Percentiles rank a stretch among this genome's conserved stretches.
These are phyloP conservation scores for Paramormyrops hopkinsi DNA, from an alignment of 2,797 vertebrate genomes.

Conservation along the genomic window DNA sequence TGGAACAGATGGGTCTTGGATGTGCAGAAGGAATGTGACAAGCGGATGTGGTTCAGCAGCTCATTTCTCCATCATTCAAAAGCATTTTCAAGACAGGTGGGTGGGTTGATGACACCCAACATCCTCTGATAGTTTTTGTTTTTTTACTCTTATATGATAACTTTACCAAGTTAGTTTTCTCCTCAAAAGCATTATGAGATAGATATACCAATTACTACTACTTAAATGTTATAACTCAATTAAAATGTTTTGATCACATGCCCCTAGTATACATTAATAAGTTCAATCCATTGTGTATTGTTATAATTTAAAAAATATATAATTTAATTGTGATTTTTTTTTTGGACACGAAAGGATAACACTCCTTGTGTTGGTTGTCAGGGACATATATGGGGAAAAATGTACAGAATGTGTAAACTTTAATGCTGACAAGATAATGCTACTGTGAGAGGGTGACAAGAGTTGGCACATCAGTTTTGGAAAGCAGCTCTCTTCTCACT, in stretches of 20 bases:
- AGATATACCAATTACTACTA: not conserved
- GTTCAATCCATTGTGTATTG: not conserved
- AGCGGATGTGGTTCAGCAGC: not conserved
- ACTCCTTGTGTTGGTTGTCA: not conserved
- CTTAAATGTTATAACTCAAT: not conserved
- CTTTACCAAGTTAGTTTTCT: not conserved
- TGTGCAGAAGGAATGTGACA: not conserved
- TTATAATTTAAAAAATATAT: not conserved
- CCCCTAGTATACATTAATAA: not conserved
- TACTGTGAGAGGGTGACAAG: not conserved
- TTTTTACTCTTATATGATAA: not conserved
- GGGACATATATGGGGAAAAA: not conserved
- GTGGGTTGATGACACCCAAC: not conserved
- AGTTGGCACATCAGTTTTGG: conserved; percentile 15
- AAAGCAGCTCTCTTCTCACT: not conserved
- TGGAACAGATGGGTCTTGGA: not conserved
- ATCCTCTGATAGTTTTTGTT: not conserved
- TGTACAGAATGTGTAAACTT: conserved; percentile 3
- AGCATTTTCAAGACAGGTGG: not conserved
- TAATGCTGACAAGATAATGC: conserved; percentile 8
- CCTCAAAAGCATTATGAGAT: not conserved
- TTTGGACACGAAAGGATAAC: not conserved
- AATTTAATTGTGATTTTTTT: not conserved
- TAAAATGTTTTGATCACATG: not conserved
- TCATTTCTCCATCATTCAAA: not conserved